Evolutionary conservation across 2,888 invertebrate species (phyloP), one percentile per base, ranked within the genome.

Genomic region (Tipula helvola): DNA sequence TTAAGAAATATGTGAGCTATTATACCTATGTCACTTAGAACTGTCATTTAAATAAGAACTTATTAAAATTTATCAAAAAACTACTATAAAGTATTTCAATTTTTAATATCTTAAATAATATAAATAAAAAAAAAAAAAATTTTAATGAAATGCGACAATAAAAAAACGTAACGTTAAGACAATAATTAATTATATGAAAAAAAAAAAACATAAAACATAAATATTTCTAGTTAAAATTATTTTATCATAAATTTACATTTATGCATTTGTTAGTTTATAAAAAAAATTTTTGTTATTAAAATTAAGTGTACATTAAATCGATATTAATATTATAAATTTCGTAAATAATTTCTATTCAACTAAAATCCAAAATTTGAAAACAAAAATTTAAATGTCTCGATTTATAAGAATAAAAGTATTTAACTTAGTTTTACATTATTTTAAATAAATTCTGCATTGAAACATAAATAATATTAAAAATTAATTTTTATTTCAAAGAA

Each of bases 221-320:
- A 71, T 71, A 71, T 71, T 71, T 71, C 28, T 71, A 71, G 71
- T 71, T 71, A 71, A 71, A 71, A 28, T 28, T 71, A n/a, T 71
- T 71, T 71, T 71, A 71, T 71, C 71, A 71, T 71, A 71, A 71
- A 71, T 71, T 71, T 71, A 71, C 71, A 71, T 71, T 71, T 71
- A 71, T 71, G 71, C 28, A 71, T 71, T 28, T 28, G 71, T 71
- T 71, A 71, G 71, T 71, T 71, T 71, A 28, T 71, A 28, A 28
- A 71, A 71, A 52, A 39, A 71, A 2, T 71, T 71, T 71, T 71
- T 71, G 71, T 71, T 71, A 71, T 71, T 71, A 71, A 71, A 71
- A 71, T 18, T 71, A 71, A 71, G 71, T 71, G 71, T 71, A 71
- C 71, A 71, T 71, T 18, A 71, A 13, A n/a, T 47, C n/a, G n/a